phyloP scores from a whole-genome alignment of 2,888 invertebrate genomes.

The Isoperla grammatica region DNA sequence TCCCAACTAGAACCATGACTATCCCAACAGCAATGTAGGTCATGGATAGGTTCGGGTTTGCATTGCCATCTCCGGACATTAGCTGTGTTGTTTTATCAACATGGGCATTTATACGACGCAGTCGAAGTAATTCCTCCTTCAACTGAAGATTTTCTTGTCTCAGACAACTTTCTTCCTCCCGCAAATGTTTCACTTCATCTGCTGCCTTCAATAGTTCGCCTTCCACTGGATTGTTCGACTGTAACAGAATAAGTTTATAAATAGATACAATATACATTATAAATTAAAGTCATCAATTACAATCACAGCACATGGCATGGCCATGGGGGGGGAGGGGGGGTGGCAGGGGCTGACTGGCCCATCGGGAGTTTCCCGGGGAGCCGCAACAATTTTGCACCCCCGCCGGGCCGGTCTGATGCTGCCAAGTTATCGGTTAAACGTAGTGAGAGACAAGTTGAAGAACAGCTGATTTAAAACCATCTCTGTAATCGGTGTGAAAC shows the following conservation, averaged over 20 bases:
- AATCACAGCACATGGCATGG: too few relatives aligned
- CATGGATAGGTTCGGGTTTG: conserved; percentile 53
- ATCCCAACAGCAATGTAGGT: conserved; percentile 62
- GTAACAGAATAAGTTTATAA: conserved; percentile 12
- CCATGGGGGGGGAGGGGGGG: too few relatives aligned
- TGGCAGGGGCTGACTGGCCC: too few relatives aligned
- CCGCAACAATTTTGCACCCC: too few relatives aligned
- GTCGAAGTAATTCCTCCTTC: conserved; percentile 45
- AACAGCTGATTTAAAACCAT: too few relatives aligned
- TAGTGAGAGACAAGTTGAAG: too few relatives aligned
- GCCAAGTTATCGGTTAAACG: too few relatives aligned
- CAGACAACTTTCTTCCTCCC: conserved; percentile 71
- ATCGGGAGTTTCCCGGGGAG: too few relatives aligned
- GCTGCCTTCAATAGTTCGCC: conserved; percentile 61
- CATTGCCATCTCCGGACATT: conserved; percentile 55
- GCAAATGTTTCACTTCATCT: conserved; percentile 68
- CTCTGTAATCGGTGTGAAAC: too few relatives aligned
- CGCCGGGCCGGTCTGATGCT: too few relatives aligned
- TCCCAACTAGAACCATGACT: conserved; percentile 64
- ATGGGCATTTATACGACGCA: conserved; percentile 43
- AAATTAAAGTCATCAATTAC: conserved; percentile 18
- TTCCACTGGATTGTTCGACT: conserved; percentile 39
- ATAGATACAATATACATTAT: conserved; percentile 27
- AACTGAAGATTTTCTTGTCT: conserved; percentile 81
- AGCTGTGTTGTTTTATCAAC: conserved; percentile 45